Evolutionary conservation across 64 coral and sea anemone species (phyloP).

Genomic region (Montipora cactus): DNA sequence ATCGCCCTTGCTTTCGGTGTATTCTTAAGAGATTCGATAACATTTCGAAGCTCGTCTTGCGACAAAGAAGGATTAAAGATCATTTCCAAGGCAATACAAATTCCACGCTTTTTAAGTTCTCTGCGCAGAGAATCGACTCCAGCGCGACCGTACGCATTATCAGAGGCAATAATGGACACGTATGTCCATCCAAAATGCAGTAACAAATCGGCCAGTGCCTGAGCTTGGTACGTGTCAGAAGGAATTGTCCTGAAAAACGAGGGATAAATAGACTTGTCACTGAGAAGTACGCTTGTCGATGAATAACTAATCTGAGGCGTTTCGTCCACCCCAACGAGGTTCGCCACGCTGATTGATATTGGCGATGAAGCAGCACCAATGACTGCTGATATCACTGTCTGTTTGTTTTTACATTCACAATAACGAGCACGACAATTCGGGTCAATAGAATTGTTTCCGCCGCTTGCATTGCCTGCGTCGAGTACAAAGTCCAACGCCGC

Average conservation of each 20-base stretch:
- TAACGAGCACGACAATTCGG: slow-evolving; percentile 12
- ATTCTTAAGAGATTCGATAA: slow-evolving; percentile 71
- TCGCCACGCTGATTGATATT: slow-evolving; percentile 78
- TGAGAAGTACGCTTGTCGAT: slow-evolving; percentile 81
- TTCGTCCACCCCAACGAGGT: slow-evolving; percentile 63
- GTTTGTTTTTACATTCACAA: slow-evolving; percentile 12
- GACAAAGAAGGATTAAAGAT: slow-evolving; percentile 76
- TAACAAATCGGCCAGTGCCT: slow-evolving; percentile 84
- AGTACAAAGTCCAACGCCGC: slow-evolving; percentile 77
- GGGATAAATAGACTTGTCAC: slow-evolving; percentile 72
- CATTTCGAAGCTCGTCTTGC: slow-evolving; percentile 49
- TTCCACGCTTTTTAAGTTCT: slow-evolving; percentile 73
- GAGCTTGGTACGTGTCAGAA: slow-evolving; percentile 88
- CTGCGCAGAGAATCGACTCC: slow-evolving; percentile 77
- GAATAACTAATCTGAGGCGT: slow-evolving; percentile 94
- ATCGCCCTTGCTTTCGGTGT: slow-evolving; percentile 61
- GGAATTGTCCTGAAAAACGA: slow-evolving; percentile 92
- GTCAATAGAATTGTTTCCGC: not conserved
- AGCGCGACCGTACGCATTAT: slow-evolving; percentile 80
- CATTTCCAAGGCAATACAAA: slow-evolving; percentile 74
- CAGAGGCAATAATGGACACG: slow-evolving; percentile 86
- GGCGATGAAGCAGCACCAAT: slow-evolving; percentile 86
- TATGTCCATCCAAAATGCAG: slow-evolving; percentile 83
- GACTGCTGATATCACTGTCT: slow-evolving; percentile 68
- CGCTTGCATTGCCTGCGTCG: slow-evolving; percentile 27